Evolutionary conservation across 2,113 vertebrate genomes (phyloP), one percentile per base, ranked within the genome.

Genomic region (Acanthisitta chloris): DNA sequence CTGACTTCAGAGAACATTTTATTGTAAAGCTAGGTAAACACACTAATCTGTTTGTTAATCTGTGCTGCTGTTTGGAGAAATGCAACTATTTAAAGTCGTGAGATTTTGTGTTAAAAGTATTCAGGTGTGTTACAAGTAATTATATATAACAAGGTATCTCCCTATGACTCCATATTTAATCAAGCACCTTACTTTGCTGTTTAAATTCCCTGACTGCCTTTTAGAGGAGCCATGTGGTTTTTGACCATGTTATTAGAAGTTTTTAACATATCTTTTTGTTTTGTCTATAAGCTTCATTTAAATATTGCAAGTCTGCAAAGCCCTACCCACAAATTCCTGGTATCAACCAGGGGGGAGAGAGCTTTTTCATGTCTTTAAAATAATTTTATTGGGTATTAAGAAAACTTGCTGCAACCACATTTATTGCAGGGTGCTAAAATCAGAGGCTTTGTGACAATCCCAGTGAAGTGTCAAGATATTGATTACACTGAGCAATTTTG

Each of bases 381-480:
- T 79, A 86, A 88, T 94, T 94, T 96, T 96, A 96, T 78, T 91
- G 66, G 51, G 81, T 96, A 96, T 86, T 94, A 96, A 95, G 95
- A 83, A 81, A 92, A 92, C 94, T 93, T 79, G 58, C 91, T 91
- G 71, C 76, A 94, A 88, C 89, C 74, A 57, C 61, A 86, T 94
- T 84, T 93, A 69, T 86, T 79, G 87, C 73, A 52, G 81, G 73
- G 78, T 94, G 92, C 83, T 96, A 93, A 97, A 97, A 95, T 94
- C 92, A 93, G 93, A 95, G 82, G 69, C 88, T 95, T 92, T 92
- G 80, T 79, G 96, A 94, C 82, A 96, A 81, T 95, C 65, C 87
- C 72, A 97, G 92, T 83, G 67, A 90, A 95, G 89, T 93, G 96
- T 97, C 94, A 97, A 96, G 97, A 96, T 97, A 98, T 69, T 94